These are phyloP conservation scores for Melanerpes formicivorus DNA, from an alignment of 2,113 vertebrate genomes.

Conservation along the genomic window DNA sequence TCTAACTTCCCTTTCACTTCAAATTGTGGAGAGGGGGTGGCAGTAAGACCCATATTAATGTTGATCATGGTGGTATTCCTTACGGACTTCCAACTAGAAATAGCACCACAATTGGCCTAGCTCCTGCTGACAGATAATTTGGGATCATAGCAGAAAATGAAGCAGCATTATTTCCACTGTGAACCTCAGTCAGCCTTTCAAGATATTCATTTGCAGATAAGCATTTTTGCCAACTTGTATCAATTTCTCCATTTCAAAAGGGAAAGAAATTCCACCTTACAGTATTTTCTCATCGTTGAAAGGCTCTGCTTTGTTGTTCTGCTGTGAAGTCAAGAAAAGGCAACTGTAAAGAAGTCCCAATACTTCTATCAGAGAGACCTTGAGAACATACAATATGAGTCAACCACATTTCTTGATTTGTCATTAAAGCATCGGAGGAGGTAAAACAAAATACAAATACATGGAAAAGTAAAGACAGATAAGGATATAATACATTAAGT, in stretches of 20 bases:
- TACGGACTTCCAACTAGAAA: neutral
- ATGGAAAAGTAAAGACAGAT: neutral
- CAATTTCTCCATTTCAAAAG: neutral
- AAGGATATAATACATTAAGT: neutral
- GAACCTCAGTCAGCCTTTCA: neutral
- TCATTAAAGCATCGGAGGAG: neutral
- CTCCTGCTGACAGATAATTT: neutral
- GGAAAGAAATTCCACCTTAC: neutral
- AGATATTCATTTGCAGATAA: accelerated
- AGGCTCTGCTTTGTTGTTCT: neutral
- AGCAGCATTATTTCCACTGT: neutral
- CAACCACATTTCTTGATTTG: neutral
- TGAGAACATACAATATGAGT: neutral
- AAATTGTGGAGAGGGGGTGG: neutral
- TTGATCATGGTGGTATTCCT: neutral
- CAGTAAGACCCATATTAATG: neutral
- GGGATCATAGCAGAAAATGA: neutral
- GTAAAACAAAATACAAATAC: neutral
- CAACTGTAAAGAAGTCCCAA: neutral
- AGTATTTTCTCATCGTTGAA: neutral
- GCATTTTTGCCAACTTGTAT: neutral
- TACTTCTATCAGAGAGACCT: neutral
- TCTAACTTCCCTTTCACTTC: neutral
- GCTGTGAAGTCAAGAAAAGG: neutral
- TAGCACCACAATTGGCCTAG: neutral